Conservation (phyloP, 2,888 invertebrate species). For the Acanthoscelides obtectus region DNA sequence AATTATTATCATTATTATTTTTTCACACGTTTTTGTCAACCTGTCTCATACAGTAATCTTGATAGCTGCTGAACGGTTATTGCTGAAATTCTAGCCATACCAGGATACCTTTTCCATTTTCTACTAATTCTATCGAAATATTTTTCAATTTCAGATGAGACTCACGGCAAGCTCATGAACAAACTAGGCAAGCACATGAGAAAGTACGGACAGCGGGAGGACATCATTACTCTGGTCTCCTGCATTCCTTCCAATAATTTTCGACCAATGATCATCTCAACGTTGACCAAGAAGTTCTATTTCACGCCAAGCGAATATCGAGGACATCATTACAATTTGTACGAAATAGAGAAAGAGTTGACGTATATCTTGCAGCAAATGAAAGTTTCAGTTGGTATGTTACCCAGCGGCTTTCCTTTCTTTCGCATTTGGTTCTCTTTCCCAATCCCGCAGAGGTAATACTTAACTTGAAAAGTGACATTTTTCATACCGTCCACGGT, state of each 20-base stretch:
- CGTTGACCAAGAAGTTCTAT: constrained; percentile 40
- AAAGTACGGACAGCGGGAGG: constrained; percentile 32
- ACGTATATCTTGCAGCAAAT: constrained; percentile 9
- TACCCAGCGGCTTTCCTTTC: no score
- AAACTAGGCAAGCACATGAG: constrained; percentile 30
- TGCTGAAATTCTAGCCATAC: no score
- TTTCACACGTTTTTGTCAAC: no score
- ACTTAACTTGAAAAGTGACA: no score
- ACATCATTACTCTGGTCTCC: constrained; percentile 32
- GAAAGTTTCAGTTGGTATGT: constrained; percentile 2
- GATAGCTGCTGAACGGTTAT: no score
- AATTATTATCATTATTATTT: no score
- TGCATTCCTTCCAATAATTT: constrained; percentile 13
- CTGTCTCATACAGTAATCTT: no score
- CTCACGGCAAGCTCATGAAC: constrained; percentile 22
- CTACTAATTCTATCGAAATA: neutral
- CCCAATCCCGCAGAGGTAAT: no score
- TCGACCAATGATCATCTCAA: constrained; percentile 35
- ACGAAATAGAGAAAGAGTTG: constrained; percentile 16
- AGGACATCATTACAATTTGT: constrained; percentile 28
- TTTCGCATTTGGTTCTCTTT: no score
- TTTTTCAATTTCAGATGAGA: constrained; percentile 6
- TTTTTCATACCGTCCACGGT: no score
- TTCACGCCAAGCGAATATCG: constrained; percentile 27
- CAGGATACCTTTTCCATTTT: no score